Evolutionary conservation across 64 coral and sea anemone species (phyloP).

Genomic region (Astreopora myriophthalma): DNA sequence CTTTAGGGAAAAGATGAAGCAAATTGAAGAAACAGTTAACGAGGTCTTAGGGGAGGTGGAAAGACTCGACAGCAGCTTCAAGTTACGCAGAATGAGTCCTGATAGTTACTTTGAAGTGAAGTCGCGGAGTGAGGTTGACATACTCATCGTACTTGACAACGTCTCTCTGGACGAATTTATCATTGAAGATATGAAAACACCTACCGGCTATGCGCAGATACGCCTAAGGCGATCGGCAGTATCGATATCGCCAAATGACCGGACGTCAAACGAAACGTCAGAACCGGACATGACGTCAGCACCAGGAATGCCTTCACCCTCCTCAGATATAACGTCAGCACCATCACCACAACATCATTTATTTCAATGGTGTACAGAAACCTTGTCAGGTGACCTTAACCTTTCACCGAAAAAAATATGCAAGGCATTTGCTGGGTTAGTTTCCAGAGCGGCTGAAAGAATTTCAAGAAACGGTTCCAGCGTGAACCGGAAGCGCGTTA

Average conservation of each 20-base stretch:
- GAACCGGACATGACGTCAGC: background rate
- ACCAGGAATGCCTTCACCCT: background rate
- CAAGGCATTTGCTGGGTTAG: conserved; percentile 33
- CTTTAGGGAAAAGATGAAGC: conserved; percentile 77
- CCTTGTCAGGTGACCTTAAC: background rate
- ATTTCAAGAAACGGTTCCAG: conserved; percentile 35
- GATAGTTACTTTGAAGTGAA: conserved; percentile 70
- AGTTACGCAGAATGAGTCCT: conserved; percentile 65
- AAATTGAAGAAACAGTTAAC: conserved; percentile 80
- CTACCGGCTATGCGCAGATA: conserved; percentile 70
- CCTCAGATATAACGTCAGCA: background rate
- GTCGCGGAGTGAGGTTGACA: conserved; percentile 75
- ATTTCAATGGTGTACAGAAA: conserved; percentile 15
- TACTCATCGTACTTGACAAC: conserved; percentile 71
- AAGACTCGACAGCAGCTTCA: conserved; percentile 23
- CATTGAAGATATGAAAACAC: conserved; percentile 68
- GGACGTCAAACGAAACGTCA: background rate
- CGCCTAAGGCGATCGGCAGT: background rate
- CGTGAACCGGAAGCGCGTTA: conserved; percentile 28
- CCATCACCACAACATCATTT: background rate
- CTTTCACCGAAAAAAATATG: conserved; percentile 64
- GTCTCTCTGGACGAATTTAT: conserved; percentile 28
- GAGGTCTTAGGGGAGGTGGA: conserved; percentile 62
- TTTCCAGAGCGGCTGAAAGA: conserved; percentile 26
- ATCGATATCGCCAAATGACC: background rate